Evolutionary conservation across 2,888 invertebrate genomes (phyloP), one percentile per base, ranked within the genome.

Genomic region (Agrotis exclamationis): DNA sequence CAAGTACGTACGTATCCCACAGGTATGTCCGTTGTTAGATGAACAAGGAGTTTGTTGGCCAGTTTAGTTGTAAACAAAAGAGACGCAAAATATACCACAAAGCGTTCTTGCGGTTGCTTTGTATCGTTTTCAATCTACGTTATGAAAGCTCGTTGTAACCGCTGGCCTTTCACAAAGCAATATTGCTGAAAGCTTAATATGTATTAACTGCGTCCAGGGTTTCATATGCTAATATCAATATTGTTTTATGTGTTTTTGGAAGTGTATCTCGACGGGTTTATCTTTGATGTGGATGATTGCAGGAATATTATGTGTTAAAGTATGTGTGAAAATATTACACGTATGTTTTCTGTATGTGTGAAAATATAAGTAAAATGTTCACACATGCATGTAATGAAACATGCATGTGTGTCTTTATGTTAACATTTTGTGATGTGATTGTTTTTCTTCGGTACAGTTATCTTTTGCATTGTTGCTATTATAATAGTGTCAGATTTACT

Each of bases 91-190:
- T 93, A 93, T 93, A 90, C 92, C 93, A 91, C 93, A 94, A 93
- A 94, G 94, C 93, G 92, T 93, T 93, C 93, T 93, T 94, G 95
- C 85, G 94, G 94, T 86, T 84, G 92, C 93, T 94, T 94, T 94
- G 95, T 93, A 93, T 92, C 92, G 92, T 89, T 92, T 93, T 92
- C 92, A 93, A 94, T 93, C 93, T 93, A 90, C 91, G 91, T 93
- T 93, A 94, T 93, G 92, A 93, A 92, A 93, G 93, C 92, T 86
- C 85, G 88, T 85, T 88, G 90, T 90, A 91, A 93, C 93, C 92
- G 88, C 90, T 89, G 89, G 88, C 88, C 89, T 87, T 90, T 90
- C 92, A 91, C 92, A 93, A 91, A 93, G 94, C 92, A 94, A 95
- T 95, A 95, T 93, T 85, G 90, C 90, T 94, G 90, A 94, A 92